These are phyloP conservation scores for Daphoenositta chrysoptera DNA, from an alignment of 2,113 vertebrate genomes.

Conservation along the genomic window DNA sequence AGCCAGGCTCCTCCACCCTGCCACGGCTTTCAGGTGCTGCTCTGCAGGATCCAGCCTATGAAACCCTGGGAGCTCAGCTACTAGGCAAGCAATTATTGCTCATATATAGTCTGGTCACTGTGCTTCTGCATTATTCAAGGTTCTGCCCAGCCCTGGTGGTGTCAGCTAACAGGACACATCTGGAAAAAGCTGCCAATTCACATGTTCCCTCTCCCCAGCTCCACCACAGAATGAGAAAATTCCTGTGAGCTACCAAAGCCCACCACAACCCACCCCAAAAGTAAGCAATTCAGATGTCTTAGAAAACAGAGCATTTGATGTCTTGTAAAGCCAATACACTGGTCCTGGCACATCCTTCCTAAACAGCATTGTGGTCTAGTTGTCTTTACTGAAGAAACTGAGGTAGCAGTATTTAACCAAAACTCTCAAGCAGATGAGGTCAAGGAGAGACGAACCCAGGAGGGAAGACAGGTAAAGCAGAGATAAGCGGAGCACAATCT, in stretches of 20 bases:
- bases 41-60: neutral
- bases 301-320: neutral
- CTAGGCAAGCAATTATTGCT: neutral
- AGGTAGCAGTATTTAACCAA: conserved; percentile 4
- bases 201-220: neutral
- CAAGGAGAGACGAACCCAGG: neutral
- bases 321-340: neutral
- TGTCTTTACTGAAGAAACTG: neutral
- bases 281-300: neutral
- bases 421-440: conserved; percentile 18
- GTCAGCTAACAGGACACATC: neutral
- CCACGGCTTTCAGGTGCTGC: neutral
- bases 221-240: neutral
- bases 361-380: neutral
- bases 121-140: neutral
- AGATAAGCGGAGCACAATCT: neutral
- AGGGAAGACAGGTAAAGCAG: neutral
- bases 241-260: neutral
- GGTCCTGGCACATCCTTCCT: neutral
- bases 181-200: neutral
- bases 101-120: neutral
- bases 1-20: neutral
- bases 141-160: neutral
- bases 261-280: neutral
- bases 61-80: neutral